phyloP scores from a whole-genome alignment of 2,797 vertebrate genomes.

The Epinephelus malabaricus region DNA sequence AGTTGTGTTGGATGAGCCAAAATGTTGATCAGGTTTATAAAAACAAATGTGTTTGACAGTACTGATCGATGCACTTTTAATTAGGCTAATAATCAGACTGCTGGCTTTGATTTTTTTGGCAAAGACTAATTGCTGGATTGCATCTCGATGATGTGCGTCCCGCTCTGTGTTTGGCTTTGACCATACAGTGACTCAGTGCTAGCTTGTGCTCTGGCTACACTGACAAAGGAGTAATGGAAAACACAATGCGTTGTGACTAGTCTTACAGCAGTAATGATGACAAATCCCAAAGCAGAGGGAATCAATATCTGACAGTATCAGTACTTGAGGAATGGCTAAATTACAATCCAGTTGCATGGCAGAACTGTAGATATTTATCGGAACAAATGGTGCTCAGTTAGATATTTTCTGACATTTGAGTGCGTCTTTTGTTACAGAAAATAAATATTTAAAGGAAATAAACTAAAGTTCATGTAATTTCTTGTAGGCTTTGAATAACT shows the following conservation, averaged over 20 bases:
- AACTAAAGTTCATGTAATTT: neutral
- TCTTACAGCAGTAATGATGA: conserved; percentile 34
- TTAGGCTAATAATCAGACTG: neutral
- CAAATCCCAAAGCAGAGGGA: conserved; percentile 36
- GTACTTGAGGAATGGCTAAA: conserved; percentile 25
- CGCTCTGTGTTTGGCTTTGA: conserved; percentile 44
- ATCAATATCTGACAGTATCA: conserved; percentile 42
- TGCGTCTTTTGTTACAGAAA: neutral
- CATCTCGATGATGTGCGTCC: neutral
- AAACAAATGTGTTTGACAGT: neutral
- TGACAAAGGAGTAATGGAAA: conserved; percentile 42
- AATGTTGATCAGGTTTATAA: neutral
- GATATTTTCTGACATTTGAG: neutral
- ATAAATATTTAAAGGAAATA: conserved; percentile 11
- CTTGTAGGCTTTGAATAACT: conserved; percentile 7
- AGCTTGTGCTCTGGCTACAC: conserved; percentile 46
- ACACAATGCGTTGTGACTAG: conserved; percentile 27
- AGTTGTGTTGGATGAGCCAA: neutral
- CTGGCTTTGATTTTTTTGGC: conserved; percentile 16
- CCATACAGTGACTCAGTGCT: conserved; percentile 29
- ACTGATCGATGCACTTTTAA: neutral
- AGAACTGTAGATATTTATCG: conserved; percentile 8
- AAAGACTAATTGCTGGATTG: conserved; percentile 21
- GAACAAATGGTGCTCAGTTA: conserved; percentile 25
- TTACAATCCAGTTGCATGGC: conserved; percentile 20